Percentiles rank a stretch among this genome's conserved stretches.
These are phyloP conservation scores for Aphelinus atriplicis DNA, from an alignment of 1,140 invertebrate species.

Conservation along the genomic window DNA sequence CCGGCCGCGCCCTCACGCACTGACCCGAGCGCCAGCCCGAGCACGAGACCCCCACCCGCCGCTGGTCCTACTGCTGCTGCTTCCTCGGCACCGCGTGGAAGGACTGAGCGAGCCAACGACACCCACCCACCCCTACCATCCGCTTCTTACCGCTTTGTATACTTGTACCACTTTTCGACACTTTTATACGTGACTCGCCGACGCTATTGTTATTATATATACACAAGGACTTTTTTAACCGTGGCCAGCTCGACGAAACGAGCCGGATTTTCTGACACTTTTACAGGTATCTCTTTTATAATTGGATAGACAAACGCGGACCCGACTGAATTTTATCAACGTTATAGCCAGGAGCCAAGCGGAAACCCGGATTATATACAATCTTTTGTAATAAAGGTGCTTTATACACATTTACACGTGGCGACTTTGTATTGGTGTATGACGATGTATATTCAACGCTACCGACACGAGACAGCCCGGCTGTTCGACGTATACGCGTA, in stretches of 20 bases:
- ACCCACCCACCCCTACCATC: background rate
- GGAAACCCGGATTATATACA: background rate
- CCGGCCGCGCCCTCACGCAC: constrained; percentile 58
- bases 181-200: too few relatives aligned
- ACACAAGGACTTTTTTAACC: too few relatives aligned
- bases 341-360: background rate
- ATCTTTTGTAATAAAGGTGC: constrained; percentile 59
- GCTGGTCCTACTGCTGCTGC: constrained; percentile 59
- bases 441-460: constrained; percentile 27
- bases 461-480: constrained; percentile 4
- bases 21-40: constrained; percentile 62
- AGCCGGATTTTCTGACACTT: background rate
- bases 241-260: too few relatives aligned
- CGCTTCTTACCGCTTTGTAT: background rate
- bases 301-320: background rate
- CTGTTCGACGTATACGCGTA: background rate
- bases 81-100: constrained; percentile 59
- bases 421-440: constrained; percentile 28
- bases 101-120: constrained; percentile 43
- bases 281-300: constrained; percentile 7
- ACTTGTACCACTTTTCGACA: too few relatives aligned
- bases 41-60: constrained; percentile 47
- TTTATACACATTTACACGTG: constrained; percentile 50
- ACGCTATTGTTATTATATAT: too few relatives aligned
- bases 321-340: background rate